A percentile compares a stretch with the other conserved stretches of the same genome.
phyloP scores from a whole-genome alignment of 2,888 invertebrate genomes.

The Anorthoa munda region DNA sequence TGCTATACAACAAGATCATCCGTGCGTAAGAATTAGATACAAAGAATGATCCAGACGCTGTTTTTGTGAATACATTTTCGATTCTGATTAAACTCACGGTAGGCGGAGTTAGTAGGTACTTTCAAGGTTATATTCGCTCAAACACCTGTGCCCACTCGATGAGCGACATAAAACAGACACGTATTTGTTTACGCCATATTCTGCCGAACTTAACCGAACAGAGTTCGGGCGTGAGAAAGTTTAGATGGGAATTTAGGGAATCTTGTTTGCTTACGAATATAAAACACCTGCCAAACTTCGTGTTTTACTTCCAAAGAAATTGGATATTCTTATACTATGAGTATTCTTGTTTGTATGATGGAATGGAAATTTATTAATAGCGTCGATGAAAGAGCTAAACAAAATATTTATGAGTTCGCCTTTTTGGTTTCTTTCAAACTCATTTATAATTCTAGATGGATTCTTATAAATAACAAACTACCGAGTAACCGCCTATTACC shows the following conservation, averaged over 20 bases:
- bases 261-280: slow-evolving; percentile 78
- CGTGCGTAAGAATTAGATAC: slow-evolving; percentile 31
- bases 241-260: slow-evolving; percentile 79
- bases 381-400: slow-evolving; percentile 44
- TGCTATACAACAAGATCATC: slow-evolving; percentile 15
- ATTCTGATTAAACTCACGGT: slow-evolving; percentile 45
- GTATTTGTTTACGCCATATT: slow-evolving; percentile 73
- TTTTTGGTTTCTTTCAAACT: slow-evolving; percentile 40
- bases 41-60: slow-evolving; percentile 34
- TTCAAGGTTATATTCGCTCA: slow-evolving; percentile 65
- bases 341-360: slow-evolving; percentile 54
- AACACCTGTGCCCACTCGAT: slow-evolving; percentile 69
- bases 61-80: slow-evolving; percentile 45
- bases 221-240: slow-evolving; percentile 81
- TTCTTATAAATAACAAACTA: slow-evolving; percentile 29
- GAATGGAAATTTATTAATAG: slow-evolving; percentile 59
- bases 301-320: slow-evolving; percentile 69
- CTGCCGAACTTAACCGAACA: slow-evolving; percentile 57
- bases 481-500: slow-evolving; percentile 1
- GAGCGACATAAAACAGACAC: slow-evolving; percentile 79
- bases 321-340: slow-evolving; percentile 61
- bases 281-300: slow-evolving; percentile 75
- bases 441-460: slow-evolving; percentile 38
- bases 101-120: slow-evolving; percentile 50
- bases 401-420: slow-evolving; percentile 54